Evolutionary conservation across 2,113 vertebrate species (phyloP).

Genomic region (Acanthisitta chloris): DNA sequence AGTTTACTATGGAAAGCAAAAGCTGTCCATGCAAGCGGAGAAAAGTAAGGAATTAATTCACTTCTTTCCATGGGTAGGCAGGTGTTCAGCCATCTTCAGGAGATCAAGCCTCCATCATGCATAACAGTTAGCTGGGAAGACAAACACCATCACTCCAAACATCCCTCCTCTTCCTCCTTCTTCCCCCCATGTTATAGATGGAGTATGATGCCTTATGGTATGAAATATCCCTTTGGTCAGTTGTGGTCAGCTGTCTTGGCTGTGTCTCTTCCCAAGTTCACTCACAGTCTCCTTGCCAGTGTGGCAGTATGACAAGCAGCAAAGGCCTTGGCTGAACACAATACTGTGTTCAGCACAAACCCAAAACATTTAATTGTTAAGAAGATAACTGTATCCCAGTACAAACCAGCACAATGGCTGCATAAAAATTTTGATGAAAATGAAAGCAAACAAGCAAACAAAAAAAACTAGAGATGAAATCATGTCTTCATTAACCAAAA

Average conservation of each 20-base stretch:
- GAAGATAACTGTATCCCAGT: neutral
- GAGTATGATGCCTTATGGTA: neutral
- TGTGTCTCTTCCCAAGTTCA: neutral
- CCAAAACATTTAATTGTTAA: no score
- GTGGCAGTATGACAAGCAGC: neutral
- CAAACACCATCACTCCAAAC: rapidly evolving
- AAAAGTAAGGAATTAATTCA: neutral
- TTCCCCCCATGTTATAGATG: neutral
- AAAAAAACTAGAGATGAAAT: neutral
- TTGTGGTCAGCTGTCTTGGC: neutral
- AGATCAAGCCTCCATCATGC: neutral
- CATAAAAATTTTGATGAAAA: neutral
- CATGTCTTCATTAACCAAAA: neutral
- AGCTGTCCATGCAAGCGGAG: neutral
- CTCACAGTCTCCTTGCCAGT: neutral
- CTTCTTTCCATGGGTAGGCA: neutral
- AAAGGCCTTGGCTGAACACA: neutral
- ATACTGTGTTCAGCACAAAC: neutral
- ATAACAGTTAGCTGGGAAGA: neutral
- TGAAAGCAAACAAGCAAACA: neutral
- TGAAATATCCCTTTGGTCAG: neutral
- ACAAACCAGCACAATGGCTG: neutral
- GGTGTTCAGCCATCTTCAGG: neutral
- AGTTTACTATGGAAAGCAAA: neutral
- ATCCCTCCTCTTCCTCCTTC: rapidly evolving